These are phyloP conservation scores for Pseudorectes ferrugineus DNA, from an alignment of 2,113 vertebrate species.

Conservation along the genomic window DNA sequence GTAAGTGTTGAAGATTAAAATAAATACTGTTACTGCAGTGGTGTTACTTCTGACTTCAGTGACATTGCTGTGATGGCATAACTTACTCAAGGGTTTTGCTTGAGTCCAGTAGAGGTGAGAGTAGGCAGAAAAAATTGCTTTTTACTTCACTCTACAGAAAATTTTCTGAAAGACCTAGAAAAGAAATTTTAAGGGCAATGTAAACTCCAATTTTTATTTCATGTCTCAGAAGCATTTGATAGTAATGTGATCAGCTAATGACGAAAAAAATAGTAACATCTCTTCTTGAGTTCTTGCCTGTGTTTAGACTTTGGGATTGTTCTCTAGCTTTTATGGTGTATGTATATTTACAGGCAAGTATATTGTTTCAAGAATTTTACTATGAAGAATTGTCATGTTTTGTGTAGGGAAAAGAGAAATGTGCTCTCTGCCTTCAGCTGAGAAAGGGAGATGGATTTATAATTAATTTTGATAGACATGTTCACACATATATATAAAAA, in stretches of 20 bases:
- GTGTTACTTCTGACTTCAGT: neutral
- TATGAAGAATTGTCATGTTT: neutral
- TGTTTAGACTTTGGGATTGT: neutral
- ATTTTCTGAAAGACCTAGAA: neutral
- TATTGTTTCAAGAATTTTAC: neutral
- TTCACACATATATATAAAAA: rapidly evolving
- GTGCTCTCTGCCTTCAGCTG: neutral
- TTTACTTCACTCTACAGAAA: neutral
- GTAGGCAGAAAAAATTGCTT: neutral
- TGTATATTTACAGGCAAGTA: neutral
- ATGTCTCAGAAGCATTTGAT: neutral
- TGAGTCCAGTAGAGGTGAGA: neutral
- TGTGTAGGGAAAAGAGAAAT: neutral
- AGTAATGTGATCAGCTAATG: neutral
- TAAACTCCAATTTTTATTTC: neutral
- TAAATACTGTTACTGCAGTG: neutral
- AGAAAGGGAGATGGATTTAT: neutral
- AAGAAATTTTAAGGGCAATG: neutral
- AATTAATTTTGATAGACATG: neutral
- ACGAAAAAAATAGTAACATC: neutral
- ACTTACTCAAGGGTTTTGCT: neutral
- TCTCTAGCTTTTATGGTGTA: neutral
- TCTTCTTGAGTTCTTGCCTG: neutral
- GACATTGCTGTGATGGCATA: neutral
- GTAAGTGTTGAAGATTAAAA: neutral